A percentile compares a stretch with the other conserved stretches of the same genome.
Evolutionary conservation across 2,888 invertebrate species (phyloP).

Genomic region (Orthosia gracilis): DNA sequence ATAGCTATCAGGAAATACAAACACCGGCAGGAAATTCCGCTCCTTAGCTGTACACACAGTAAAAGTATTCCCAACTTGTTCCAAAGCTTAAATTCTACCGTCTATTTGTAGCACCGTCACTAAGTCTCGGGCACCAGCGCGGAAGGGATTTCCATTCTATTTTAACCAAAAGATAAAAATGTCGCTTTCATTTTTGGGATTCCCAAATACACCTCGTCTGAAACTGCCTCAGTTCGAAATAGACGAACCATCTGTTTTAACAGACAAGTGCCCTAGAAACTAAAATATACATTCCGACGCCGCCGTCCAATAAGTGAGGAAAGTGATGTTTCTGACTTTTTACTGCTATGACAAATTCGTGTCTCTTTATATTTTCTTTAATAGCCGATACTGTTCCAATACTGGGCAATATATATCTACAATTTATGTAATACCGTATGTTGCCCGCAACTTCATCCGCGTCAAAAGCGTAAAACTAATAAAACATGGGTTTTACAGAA

Average conservation of each 20-base stretch:
- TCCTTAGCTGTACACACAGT: too few relatives aligned
- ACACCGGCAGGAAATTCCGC: too few relatives aligned
- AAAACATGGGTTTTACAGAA: too few relatives aligned
- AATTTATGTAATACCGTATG: too few relatives aligned
- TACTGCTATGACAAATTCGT: background rate
- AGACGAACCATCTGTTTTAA: constrained; percentile 58
- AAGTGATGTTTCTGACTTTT: background rate
- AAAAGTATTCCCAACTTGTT: too few relatives aligned
- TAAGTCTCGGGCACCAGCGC: background rate
- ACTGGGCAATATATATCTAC: too few relatives aligned
- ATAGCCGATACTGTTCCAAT: too few relatives aligned
- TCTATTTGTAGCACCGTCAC: background rate
- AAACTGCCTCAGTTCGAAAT: constrained; percentile 51
- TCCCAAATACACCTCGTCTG: constrained; percentile 40
- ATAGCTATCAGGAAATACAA: too few relatives aligned
- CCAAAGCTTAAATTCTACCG: background rate
- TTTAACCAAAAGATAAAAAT: constrained; percentile 13
- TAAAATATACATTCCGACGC: constrained; percentile 56
- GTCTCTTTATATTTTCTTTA: too few relatives aligned
- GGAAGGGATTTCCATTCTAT: constrained; percentile 2
- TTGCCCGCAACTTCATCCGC: too few relatives aligned
- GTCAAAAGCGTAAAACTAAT: too few relatives aligned
- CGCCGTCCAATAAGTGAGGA: background rate
- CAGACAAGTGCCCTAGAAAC: constrained; percentile 66
- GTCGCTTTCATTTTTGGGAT: constrained; percentile 33